Base-by-base conservation (phyloP, 2,797 vertebrate species). In the Etheostoma nigrum region DNA sequence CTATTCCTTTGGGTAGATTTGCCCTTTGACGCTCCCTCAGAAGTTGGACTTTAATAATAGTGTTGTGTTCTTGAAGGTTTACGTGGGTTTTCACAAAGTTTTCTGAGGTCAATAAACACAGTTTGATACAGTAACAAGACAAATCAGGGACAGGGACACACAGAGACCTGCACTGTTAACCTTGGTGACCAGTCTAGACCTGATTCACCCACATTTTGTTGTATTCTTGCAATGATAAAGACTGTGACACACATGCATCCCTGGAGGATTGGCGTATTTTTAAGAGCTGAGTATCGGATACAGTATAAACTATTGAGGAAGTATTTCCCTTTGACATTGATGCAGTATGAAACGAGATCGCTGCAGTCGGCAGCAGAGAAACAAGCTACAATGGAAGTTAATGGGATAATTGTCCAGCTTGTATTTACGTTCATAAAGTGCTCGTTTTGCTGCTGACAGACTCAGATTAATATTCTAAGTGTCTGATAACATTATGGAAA, bases 121-220 rank as follows among this genome's bases (percentile, higher is more conserved):
- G 55, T 21, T 13, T 81, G 68, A 77, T 52, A 21, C 15, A 33
- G 42, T 30, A 15, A 42, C 55, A 42, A 65, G 62, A 57, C 61
- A 21, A 52, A 61, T 65, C 70, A 63, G 47, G 59, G 76, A 55
- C 70, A 63, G 47, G 59, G 76, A 55, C 66, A 49, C 54, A 6
- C 1, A 10, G 47, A 49, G 54, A 51, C 25, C 51, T 40, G 54
- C 23, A 11, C 53, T 36, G n/a, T 42, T 52, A 67, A 62, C 18
- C 42, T 33, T 15, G 3, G 13, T 4, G 62, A 51, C 30, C 42
- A 19, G 25, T 6, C n/a, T 3, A 0, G 5, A 72, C 21, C 27
- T 13, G 18, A 23, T 52, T 12, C 40, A 36, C 1, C 16, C 0
- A 5, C 23, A 36, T 36, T 36, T 9, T 36, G 33, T 8, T 8